Base-by-base conservation (phyloP, 2,113 vertebrate species). In the Heterochromis multidens region DNA sequence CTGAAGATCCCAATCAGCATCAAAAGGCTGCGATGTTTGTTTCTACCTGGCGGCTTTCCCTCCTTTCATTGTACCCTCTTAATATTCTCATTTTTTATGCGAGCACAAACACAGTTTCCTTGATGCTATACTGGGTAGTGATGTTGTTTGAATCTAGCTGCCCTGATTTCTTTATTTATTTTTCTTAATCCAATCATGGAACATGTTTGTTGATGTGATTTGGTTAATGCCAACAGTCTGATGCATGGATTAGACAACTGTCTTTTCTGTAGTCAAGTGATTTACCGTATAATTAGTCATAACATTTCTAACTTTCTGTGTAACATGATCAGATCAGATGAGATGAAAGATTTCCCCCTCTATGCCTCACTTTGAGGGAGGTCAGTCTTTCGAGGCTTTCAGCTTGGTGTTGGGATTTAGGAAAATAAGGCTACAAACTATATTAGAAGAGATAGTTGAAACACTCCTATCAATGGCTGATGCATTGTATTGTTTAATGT, bases 1-100 rank as follows among this genome's bases (percentile, higher is more conserved):
- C 59, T 87, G 59, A 87, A 93, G 81, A 89, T 93, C 85, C 88
- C 90, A 93, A 90, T 94, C 93, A 89, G 94, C 87, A 82, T 93
- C 91, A 90, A 89, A 92, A 81, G 91, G 90, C 91, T 89, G 81
- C 63, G 16, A 78, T 92, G 85, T 87, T 91, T 87, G 72, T 76
- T 77, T 89, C 61, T 82, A 89, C 79, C 88, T 90, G 49, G 77
- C 49, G 61, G 84, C 77, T 79, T 89, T 78, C 19, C 46, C 46
- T 85, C 33, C 58, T 81, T 77, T 88, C 61, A 88, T 85, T 89
- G 78, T 43, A 82, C 52, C 79, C 13, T 84, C 40, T 77, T 78
- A 77, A 87, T 88, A 88, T 87, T 78, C 46, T 0, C 17, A 43
- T 65, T 65, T 33, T 72, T 40, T 63, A 82, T 79, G 82, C 61